Conservation (phyloP, 1,140 invertebrate genomes). For the Drosophila malerkotliana region DNA sequence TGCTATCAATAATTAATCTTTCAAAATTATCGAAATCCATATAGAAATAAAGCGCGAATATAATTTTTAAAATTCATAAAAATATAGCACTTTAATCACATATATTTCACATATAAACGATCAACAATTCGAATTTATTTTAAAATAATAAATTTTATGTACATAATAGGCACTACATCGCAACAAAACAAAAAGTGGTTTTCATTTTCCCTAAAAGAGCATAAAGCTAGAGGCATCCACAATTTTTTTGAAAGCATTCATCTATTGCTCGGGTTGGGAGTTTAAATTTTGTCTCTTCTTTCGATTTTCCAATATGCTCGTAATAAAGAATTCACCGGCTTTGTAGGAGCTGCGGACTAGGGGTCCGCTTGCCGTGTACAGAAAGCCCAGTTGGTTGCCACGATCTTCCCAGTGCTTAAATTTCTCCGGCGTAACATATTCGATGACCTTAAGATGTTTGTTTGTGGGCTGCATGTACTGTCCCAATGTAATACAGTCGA, state of each 20-base stretch:
- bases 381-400: slow-evolving; percentile 95
- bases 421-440: slow-evolving; percentile 98
- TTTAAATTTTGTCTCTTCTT: slow-evolving; percentile 36
- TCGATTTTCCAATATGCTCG: slow-evolving; percentile 89
- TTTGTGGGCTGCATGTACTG: slow-evolving; percentile 99
- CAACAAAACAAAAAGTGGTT: slow-evolving; percentile 12
- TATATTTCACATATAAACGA: neutral
- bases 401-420: slow-evolving; percentile 95
- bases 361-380: slow-evolving; percentile 98
- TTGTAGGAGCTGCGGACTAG: slow-evolving; percentile 98
- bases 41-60: too few relatives aligned
- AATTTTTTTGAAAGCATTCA: neutral
- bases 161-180: slow-evolving; percentile 10
- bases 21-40: neutral
- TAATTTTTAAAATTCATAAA: neutral
- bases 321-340: slow-evolving; percentile 96
- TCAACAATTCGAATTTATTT: slow-evolving; percentile 40
- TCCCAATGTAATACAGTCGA: slow-evolving; percentile 98
- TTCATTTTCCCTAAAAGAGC: neutral
- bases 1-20: neutral
- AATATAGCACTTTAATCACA: neutral
- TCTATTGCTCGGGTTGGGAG: slow-evolving; percentile 2
- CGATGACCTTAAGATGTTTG: slow-evolving; percentile 96
- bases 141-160: slow-evolving; percentile 20
- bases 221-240: slow-evolving; percentile 5